Evolutionary conservation across 92 coral and sea anemone genomes (phyloP).

Genomic region (Porites lobata): DNA sequence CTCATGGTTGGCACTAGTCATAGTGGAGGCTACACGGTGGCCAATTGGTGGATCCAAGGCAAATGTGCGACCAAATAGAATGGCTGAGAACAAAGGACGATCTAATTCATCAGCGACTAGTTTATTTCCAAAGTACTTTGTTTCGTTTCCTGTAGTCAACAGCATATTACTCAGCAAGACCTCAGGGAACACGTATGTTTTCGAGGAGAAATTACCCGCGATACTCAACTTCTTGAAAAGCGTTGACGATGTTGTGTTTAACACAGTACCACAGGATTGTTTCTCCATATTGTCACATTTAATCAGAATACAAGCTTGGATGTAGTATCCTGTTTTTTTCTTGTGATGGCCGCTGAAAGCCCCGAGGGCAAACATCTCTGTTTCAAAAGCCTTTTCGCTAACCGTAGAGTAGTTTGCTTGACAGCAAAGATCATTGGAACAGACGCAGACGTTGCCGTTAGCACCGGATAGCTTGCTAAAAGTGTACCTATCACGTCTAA

Average conservation of each 20-base stretch:
- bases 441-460: conserved; percentile 3
- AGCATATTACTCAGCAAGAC: not conserved
- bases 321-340: not conserved
- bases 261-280: conserved; percentile 2
- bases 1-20: no score
- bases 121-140: no score
- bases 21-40: no score
- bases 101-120: no score
- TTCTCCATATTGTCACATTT: conserved; percentile 6
- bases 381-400: conserved; percentile 1
- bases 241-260: not conserved
- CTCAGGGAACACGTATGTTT: conserved; percentile 2
- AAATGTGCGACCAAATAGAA: no score
- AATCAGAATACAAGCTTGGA: not conserved
- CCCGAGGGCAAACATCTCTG: conserved; percentile 13
- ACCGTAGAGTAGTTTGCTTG: conserved; percentile 7
- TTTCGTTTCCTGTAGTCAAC: not conserved
- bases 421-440: conserved; percentile 7
- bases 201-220: not conserved
- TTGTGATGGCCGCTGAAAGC: conserved; percentile 21
- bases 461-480: not conserved
- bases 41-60: no score
- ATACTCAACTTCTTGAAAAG: conserved; percentile 1
- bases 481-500: no score
- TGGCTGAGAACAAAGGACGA: no score